phyloP scores from a whole-genome alignment of 2,888 invertebrate genomes.

The Notodonta dromedarius region DNA sequence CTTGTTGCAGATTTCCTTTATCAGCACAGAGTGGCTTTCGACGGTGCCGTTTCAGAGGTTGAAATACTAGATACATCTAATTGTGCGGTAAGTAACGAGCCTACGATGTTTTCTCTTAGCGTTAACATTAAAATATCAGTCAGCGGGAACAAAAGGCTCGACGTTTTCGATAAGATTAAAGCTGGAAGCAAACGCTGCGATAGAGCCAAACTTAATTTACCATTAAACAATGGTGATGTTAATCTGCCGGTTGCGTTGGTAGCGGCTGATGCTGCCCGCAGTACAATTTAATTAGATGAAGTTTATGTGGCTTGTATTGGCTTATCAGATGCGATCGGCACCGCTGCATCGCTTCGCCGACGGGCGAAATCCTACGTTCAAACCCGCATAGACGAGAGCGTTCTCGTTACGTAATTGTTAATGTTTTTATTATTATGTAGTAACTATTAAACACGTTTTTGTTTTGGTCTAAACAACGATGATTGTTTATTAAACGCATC shows the following conservation, averaged over 20 bases:
- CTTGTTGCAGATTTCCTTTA: slow-evolving; percentile 91
- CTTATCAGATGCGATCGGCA: slow-evolving; percentile 67
- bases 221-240: slow-evolving; percentile 79
- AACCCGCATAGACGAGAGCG: slow-evolving; percentile 48
- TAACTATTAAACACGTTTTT: slow-evolving; percentile 47
- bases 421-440: slow-evolving; percentile 48
- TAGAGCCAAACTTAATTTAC: slow-evolving; percentile 73
- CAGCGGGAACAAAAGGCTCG: slow-evolving; percentile 35
- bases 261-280: slow-evolving; percentile 67
- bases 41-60: slow-evolving; percentile 90
- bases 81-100: slow-evolving; percentile 87
- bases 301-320: slow-evolving; percentile 70
- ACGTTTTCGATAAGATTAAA: slow-evolving; percentile 29
- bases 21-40: slow-evolving; percentile 90
- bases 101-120: slow-evolving; percentile 33
- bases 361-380: slow-evolving; percentile 51
- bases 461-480: slow-evolving; percentile 53
- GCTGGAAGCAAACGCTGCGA: slow-evolving; percentile 60
- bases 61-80: slow-evolving; percentile 92
- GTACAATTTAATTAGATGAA: slow-evolving; percentile 80
- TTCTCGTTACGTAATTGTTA: slow-evolving; percentile 52
- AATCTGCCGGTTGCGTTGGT: slow-evolving; percentile 59
- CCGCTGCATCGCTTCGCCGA: slow-evolving; percentile 49
- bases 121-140: slow-evolving; percentile 38
- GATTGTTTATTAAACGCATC: slow-evolving; percentile 59